Percentiles rank a stretch among this genome's conserved stretches.
Evolutionary conservation across 2,797 vertebrate species (phyloP).

Genomic region (Eleutherodactylus coqui): DNA sequence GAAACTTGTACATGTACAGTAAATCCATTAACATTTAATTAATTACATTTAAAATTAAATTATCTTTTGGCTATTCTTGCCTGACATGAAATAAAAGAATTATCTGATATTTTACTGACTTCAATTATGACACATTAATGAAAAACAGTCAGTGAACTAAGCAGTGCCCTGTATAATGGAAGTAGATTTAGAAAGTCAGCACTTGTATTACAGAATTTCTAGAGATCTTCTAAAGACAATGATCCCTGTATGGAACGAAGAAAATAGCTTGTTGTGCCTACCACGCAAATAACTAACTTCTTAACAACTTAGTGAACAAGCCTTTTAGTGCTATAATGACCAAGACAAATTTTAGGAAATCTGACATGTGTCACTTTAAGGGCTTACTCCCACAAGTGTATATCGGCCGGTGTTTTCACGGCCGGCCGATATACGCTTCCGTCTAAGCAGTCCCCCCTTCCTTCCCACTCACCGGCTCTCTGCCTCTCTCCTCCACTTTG

Average conservation of each 20-base stretch:
- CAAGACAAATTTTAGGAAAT: too few relatives aligned
- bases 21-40: background rate
- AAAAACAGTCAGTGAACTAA: background rate
- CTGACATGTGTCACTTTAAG: too few relatives aligned
- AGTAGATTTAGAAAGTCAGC: background rate
- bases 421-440: too few relatives aligned
- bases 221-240: background rate
- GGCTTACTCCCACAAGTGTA: too few relatives aligned
- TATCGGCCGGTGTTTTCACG: too few relatives aligned
- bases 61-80: background rate
- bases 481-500: too few relatives aligned
- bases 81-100: background rate
- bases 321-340: too few relatives aligned
- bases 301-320: too few relatives aligned
- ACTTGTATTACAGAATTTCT: background rate
- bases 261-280: too few relatives aligned
- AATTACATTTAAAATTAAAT: background rate
- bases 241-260: background rate
- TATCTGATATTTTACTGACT: constrained; percentile 1
- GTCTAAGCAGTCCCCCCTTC: too few relatives aligned
- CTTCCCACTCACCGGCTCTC: too few relatives aligned
- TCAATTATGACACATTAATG: background rate
- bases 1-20: background rate
- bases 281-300: too few relatives aligned
- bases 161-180: background rate